These are phyloP conservation scores for Etheostoma cragini DNA, from an alignment of 2,113 vertebrate species.

Conservation along the genomic window DNA sequence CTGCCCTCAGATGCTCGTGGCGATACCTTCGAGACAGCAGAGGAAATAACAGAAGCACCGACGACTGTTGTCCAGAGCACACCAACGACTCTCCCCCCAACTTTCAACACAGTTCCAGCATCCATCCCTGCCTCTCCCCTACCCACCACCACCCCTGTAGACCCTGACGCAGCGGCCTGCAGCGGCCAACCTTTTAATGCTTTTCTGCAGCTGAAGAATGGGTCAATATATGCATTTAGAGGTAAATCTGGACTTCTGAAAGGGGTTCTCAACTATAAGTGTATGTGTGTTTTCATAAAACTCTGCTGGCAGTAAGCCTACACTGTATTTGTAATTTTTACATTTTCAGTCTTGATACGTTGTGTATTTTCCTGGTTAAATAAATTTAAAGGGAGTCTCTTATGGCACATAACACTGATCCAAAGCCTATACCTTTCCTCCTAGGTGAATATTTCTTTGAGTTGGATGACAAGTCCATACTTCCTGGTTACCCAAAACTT, in stretches of 20 bases:
- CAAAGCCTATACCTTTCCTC: background rate
- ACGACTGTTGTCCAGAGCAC: background rate
- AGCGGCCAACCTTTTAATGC: conserved; percentile 90
- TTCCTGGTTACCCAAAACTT: conserved; percentile 92
- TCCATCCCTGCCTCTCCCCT: background rate
- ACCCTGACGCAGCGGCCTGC: conserved; percentile 79
- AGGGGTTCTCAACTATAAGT: background rate
- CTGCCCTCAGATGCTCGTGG: conserved; percentile 71
- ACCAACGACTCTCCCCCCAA: background rate
- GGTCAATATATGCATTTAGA: conserved; percentile 94
- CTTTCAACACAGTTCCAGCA: background rate
- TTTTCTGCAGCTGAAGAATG: conserved; percentile 94
- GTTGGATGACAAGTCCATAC: conserved; percentile 86
- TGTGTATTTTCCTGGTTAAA: background rate
- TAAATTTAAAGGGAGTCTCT: background rate
- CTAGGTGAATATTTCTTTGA: conserved; percentile 93
- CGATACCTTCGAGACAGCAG: conserved; percentile 68
- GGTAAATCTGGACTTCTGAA: conserved; percentile 78
- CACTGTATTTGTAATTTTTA: no score
- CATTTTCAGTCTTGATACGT: background rate
- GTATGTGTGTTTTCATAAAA: no score
- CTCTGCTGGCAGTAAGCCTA: background rate
- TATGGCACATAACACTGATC: background rate
- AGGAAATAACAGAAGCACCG: background rate
- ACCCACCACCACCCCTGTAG: background rate